Conservation (phyloP, 2,797 vertebrate species). For the Pangasius larnaudii region DNA sequence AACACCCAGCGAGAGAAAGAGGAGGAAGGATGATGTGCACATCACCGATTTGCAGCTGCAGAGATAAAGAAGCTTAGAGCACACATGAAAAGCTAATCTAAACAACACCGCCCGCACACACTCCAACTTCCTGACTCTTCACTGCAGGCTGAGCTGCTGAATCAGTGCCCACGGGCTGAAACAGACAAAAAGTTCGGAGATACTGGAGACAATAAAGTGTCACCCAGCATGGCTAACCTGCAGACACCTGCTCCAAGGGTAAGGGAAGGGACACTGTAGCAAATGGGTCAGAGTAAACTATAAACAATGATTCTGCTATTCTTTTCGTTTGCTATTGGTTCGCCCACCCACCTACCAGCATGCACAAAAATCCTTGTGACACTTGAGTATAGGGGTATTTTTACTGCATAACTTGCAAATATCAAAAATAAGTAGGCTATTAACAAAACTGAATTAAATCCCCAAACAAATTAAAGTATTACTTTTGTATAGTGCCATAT, state of each 20-base stretch:
- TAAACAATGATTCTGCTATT: slow-evolving; percentile 22
- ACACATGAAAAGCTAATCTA: slow-evolving; percentile 65
- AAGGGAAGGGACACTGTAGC: slow-evolving; percentile 21
- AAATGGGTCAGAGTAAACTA: slow-evolving; percentile 1
- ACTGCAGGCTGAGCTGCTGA: slow-evolving; percentile 51
- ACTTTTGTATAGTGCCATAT: not conserved
- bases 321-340: not conserved
- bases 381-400: not conserved
- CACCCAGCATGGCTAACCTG: slow-evolving; percentile 24
- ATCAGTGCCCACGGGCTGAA: slow-evolving; percentile 41
- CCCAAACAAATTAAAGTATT: not conserved
- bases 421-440: not conserved
- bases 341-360: not conserved
- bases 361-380: not conserved
- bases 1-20: slow-evolving; percentile 59
- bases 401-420: not conserved
- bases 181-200: slow-evolving; percentile 13
- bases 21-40: slow-evolving; percentile 47
- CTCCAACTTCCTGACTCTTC: slow-evolving; percentile 59
- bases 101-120: slow-evolving; percentile 68
- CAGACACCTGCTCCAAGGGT: slow-evolving; percentile 47
- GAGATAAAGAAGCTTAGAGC: slow-evolving; percentile 66
- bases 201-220: slow-evolving; percentile 35
- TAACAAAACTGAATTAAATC: not conserved
- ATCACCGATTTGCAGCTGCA: slow-evolving; percentile 63